A percentile compares a stretch with the other conserved stretches of the same genome.
Conservation (phyloP, 2,113 vertebrate genomes). For the Pogonocichla stellata region DNA sequence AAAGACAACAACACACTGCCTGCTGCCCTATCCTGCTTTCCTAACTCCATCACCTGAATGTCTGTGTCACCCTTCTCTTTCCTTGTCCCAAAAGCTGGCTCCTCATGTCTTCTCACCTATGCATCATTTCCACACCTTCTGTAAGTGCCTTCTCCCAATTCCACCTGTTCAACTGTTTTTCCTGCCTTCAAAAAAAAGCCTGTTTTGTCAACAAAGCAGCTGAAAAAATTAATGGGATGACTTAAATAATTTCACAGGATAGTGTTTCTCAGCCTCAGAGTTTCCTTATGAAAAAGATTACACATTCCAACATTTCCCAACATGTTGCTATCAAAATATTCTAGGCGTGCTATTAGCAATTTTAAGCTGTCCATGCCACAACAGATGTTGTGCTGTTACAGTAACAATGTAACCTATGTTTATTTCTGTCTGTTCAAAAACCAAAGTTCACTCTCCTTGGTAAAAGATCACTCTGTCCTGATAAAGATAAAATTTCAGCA, state of each 20-base stretch:
- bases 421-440: neutral
- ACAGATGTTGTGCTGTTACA: neutral
- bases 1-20: neutral
- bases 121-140: neutral
- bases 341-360: neutral
- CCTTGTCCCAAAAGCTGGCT: neutral
- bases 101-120: neutral
- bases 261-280: neutral
- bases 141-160: neutral
- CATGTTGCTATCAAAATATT: neutral
- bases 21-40: neutral
- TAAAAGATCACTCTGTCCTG: neutral
- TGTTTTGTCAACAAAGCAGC: neutral
- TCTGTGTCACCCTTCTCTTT: too few relatives aligned
- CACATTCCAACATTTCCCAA: neutral
- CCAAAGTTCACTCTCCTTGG: neutral
- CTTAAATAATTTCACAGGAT: neutral
- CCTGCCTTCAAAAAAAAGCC: neutral
- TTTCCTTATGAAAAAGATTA: neutral
- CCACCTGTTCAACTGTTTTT: accelerated
- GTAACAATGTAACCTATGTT: neutral
- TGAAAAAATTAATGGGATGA: neutral
- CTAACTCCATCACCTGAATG: neutral
- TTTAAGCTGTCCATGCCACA: neutral
- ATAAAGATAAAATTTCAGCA: neutral